Base-by-base conservation (phyloP, 2,113 vertebrate genomes). In the Aptenodytes patagonicus region DNA sequence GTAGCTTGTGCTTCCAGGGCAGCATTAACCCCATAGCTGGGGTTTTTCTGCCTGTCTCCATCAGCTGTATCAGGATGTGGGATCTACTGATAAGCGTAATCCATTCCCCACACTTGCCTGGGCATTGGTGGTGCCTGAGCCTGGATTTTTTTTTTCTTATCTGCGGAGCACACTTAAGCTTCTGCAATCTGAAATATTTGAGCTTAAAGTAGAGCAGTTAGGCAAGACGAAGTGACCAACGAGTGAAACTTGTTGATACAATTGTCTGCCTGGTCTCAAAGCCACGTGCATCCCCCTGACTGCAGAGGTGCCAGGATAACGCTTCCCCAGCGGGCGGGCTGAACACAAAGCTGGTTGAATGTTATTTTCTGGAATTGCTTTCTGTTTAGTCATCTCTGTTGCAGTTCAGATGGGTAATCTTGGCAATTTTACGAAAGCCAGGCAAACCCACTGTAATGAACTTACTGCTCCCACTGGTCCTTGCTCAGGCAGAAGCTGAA, bases 231-330 rank as follows among this genome's bases (percentile, higher is more conserved):
- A 38, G n/a, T 6, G n/a, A 61, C n/a, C 32, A 61, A 44, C 26
- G 42, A 80, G 66, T 47, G 49, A 73, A 77, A 44, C 17, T 18
- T 28, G 31, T 13, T 47, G 13, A 9, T 54, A 7, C 4, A 70
- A 66, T 11, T 34, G 11, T 21, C 58, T 69, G 42, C 42, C 42
- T 42, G 49, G 29, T 61, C 34, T 46, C 31, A n/a, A 31, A 34
- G 44, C 28, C 55, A 42, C 31, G 26, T 65, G 46, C 34, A 69
- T 4, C 10, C 7, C 7, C 0, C 0, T 0, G 29, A 18, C 32
- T 0, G 5, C 47, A 36, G 66, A 32, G 70, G 52, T 31, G 36
- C 58, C 68, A 44, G 55, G 40, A 31, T 16, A 75, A 68, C 10
- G 8, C 34, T 71, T 32, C 77, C 69, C 11, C 70, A 47, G 68